A percentile compares a stretch with the other conserved stretches of the same genome.
phyloP scores from a whole-genome alignment of 2,113 vertebrate genomes.

The Indri indri region DNA sequence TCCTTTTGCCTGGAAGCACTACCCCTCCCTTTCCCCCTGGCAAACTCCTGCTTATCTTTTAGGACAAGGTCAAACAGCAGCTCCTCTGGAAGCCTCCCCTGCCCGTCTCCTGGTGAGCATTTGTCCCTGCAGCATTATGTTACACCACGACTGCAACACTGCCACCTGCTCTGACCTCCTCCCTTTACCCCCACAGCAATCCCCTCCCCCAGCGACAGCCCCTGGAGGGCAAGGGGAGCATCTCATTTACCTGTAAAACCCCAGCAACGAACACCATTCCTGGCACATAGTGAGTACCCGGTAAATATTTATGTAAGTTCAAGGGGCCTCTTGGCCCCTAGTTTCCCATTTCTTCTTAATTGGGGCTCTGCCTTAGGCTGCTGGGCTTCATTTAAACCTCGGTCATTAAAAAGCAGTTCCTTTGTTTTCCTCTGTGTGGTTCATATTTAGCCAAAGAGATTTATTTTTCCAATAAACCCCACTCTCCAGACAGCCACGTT shows the following conservation, averaged over 20 bases:
- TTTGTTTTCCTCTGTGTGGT: slow-evolving; percentile 26
- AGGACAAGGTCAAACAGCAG: background rate
- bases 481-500: slow-evolving; percentile 9
- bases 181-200: background rate
- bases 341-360: slow-evolving; percentile 59
- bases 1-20: background rate
- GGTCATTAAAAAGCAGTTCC: slow-evolving; percentile 61
- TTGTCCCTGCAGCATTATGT: background rate
- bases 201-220: background rate
- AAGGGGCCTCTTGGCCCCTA: slow-evolving; percentile 42
- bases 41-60: background rate
- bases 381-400: slow-evolving; percentile 51
- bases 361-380: slow-evolving; percentile 38
- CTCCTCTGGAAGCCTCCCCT: background rate
- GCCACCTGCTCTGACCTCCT: background rate
- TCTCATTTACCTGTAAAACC: background rate
- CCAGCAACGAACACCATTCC: background rate
- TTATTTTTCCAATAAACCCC: slow-evolving; percentile 75
- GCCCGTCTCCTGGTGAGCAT: background rate
- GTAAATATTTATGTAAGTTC: background rate
- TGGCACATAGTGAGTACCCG: background rate
- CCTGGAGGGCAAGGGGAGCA: background rate
- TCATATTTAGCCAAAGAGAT: slow-evolving; percentile 70
- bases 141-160: background rate
- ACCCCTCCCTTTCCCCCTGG: background rate